Evolutionary conservation across 2,888 invertebrate genomes (phyloP).

Genomic region (Andrena hattorfiana): DNA sequence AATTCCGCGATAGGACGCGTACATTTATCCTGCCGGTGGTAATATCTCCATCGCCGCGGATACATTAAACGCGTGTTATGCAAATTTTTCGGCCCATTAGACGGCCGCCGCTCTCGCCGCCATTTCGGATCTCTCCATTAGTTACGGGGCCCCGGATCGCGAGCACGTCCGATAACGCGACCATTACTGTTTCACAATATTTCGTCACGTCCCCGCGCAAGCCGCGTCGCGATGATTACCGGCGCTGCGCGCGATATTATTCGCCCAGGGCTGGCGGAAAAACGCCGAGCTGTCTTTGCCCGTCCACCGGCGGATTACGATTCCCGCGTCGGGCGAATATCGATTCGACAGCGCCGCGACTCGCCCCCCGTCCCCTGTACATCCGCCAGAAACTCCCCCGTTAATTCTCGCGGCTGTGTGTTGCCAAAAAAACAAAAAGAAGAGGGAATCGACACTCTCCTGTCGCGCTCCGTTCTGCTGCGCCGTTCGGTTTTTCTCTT

Average conservation of each 20-base stretch:
- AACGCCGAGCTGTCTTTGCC: neutral
- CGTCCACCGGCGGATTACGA: neutral
- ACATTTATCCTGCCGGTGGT: neutral
- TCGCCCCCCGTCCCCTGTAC: neutral
- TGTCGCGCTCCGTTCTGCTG: neutral
- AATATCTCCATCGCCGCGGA: conserved; percentile 41
- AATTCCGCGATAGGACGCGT: conserved; percentile 36
- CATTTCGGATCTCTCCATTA: conserved; percentile 60
- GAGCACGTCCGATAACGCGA: conserved; percentile 43
- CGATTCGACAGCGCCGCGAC: conserved; percentile 10
- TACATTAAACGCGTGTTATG: conserved; percentile 55
- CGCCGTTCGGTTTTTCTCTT: neutral
- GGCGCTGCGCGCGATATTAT: neutral
- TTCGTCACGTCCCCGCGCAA: conserved; percentile 26
- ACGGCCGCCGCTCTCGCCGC: conserved; percentile 42
- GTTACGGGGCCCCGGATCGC: conserved; percentile 31
- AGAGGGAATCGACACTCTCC: neutral
- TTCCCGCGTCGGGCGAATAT: neutral
- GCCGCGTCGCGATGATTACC: conserved; percentile 24
- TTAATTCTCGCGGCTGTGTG: conserved; percentile 43
- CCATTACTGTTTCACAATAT: conserved; percentile 40
- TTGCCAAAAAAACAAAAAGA: neutral
- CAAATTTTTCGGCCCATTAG: conserved; percentile 63
- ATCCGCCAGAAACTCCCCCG: conserved; percentile 26
- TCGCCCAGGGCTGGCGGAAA: neutral